Evolutionary conservation across 2,888 invertebrate genomes (phyloP).

Genomic region (Meteorus cinctellus): DNA sequence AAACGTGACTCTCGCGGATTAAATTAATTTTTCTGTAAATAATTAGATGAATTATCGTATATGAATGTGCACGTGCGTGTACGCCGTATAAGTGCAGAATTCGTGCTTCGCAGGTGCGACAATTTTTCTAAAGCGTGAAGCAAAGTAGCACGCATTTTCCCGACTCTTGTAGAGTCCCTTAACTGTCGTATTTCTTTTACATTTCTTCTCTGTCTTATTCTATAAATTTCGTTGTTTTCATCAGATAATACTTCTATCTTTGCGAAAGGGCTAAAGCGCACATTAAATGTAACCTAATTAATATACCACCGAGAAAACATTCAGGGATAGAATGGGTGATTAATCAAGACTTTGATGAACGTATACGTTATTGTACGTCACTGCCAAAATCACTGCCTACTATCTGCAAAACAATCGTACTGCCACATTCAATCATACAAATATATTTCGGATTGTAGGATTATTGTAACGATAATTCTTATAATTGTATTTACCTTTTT

Average conservation of each 20-base stretch:
- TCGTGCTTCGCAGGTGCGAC: slow-evolving; percentile 40
- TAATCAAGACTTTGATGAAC: neutral
- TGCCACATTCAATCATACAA: slow-evolving; percentile 20
- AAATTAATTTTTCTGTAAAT: slow-evolving; percentile 52
- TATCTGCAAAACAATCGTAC: slow-evolving; percentile 11
- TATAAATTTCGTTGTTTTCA: slow-evolving; percentile 21
- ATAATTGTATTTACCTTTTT: neutral
- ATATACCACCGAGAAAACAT: slow-evolving; percentile 34
- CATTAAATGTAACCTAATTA: slow-evolving; percentile 29
- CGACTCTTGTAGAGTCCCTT: slow-evolving; percentile 50
- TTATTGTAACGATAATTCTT: neutral
- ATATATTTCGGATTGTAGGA: neutral
- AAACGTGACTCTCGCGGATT: slow-evolving; percentile 35
- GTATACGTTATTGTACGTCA: slow-evolving; percentile 30
- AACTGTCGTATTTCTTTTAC: slow-evolving; percentile 36
- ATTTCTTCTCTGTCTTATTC: slow-evolving; percentile 31
- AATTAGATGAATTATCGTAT: slow-evolving; percentile 57
- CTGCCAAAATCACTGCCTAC: slow-evolving; percentile 38
- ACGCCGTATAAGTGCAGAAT: slow-evolving; percentile 26
- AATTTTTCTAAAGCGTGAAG: slow-evolving; percentile 18
- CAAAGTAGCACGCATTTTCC: slow-evolving; percentile 38
- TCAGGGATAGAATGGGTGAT: slow-evolving; percentile 22
- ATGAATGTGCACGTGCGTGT: slow-evolving; percentile 44
- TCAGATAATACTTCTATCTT: slow-evolving; percentile 27
- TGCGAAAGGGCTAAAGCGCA: slow-evolving; percentile 35